Evolutionary conservation across 1,140 invertebrate species (phyloP), one percentile per base, ranked within the genome.

Genomic region (Drosophila auraria): DNA sequence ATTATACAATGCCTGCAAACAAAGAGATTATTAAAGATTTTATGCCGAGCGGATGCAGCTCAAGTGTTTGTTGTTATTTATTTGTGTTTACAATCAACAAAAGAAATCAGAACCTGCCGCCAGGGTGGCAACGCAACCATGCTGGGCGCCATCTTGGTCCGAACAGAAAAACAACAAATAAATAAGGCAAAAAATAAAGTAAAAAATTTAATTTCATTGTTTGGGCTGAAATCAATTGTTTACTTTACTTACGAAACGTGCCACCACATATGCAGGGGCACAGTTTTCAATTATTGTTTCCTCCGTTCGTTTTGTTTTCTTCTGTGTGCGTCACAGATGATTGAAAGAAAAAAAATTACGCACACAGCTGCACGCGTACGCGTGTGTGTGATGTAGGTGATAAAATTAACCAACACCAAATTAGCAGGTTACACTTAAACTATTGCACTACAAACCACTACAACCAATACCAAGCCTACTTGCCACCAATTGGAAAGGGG

Each of bases 401-500:
- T 44, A 63, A 60, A 82, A 50, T 57, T 56, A 64, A 87, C 78
- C 83, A 87, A 38, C 83, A 87, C 78, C 84, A 30, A 30, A 47
- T 84, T 74, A 79, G 61, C 61, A 75, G 40, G 63, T 64, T 75
- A 83, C 83, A 87, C 78, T 80, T 47, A 61, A 83, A 78, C 65
- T 86, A 83, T 76, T 68, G 25, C 83, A 87, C 83, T 80, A 87
- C 76, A 89, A 72, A 73, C 59, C 82, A 87, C 79, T 70, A 70
- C 74, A 80, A 86, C 86, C 80, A 90, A 74, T 64, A 86, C 86
- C 80, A 90, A 74, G 64, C 73, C 68, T 82, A 72, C 62, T 72
- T 86, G 86, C 89, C 89, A 89, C 89, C 83, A 83, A 89, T 91
- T 82, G 66, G 70, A 80, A 76, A 68, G 66, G 79, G 49, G 61